A percentile compares a stretch with the other conserved stretches of the same genome.
Conservation (phyloP, 2,888 invertebrate genomes). For the Muscina levida region DNA sequence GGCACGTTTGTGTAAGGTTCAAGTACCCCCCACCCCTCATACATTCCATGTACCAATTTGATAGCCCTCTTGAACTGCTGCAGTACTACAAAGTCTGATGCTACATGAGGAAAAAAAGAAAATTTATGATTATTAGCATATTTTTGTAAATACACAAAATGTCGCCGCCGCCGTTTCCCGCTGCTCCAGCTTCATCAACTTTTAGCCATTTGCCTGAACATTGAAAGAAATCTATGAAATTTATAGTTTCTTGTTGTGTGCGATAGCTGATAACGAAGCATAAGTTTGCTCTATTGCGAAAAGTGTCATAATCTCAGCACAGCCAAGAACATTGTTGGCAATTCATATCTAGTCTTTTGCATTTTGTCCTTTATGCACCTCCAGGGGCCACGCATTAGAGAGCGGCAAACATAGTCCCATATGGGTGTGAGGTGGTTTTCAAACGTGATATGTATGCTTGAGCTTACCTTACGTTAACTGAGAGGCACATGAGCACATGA, state of each 20-base stretch:
- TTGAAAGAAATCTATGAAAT: conserved; percentile 13
- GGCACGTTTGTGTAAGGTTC: background rate
- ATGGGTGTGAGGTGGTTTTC: background rate
- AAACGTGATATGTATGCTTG: conserved; percentile 44
- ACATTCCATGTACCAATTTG: background rate
- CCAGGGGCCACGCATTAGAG: background rate
- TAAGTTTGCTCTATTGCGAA: background rate
- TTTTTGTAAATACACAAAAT: background rate
- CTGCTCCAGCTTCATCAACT: background rate
- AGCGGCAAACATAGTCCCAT: background rate
- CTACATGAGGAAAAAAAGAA: background rate
- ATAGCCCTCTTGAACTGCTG: conserved; percentile 13
- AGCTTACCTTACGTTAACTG: too few species aligned
- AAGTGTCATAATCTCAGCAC: conserved; percentile 16
- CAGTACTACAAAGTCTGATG: background rate
- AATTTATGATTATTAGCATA: conserved; percentile 36
- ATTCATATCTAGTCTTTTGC: conserved; percentile 3
- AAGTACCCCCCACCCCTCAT: background rate
- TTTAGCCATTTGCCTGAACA: background rate
- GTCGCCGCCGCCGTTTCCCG: background rate
- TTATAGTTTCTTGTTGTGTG: conserved; percentile 13
- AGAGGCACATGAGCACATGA: too few species aligned
- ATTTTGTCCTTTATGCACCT: background rate
- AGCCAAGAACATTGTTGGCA: conserved; percentile 9
- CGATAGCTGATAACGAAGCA: background rate